These are phyloP conservation scores for Ceyx erithaca DNA, from an alignment of 2,797 vertebrate species.

Conservation along the genomic window DNA sequence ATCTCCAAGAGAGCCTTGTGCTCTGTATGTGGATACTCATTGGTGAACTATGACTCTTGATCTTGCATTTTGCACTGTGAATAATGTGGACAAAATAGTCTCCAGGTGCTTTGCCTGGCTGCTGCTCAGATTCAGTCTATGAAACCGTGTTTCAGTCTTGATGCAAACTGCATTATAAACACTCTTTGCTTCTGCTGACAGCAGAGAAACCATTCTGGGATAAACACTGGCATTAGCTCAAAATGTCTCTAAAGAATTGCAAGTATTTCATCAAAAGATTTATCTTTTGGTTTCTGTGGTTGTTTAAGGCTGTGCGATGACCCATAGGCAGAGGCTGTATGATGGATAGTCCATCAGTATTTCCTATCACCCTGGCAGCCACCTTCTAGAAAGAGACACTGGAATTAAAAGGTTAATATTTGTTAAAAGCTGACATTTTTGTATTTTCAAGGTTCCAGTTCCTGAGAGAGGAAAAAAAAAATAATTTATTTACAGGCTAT, in stretches of 20 bases:
- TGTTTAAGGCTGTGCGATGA: slow-evolving; percentile 63
- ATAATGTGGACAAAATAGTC: slow-evolving; percentile 63
- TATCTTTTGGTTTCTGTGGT: slow-evolving; percentile 53
- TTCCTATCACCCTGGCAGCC: not conserved
- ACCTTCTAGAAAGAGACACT: slow-evolving; percentile 46
- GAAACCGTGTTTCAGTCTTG: not conserved
- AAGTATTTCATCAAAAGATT: slow-evolving; percentile 74
- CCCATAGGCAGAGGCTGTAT: slow-evolving; percentile 25
- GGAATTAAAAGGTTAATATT: slow-evolving; percentile 70
- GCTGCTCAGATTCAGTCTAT: slow-evolving; percentile 37
- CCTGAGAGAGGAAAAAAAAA: not conserved
- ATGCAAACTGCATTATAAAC: slow-evolving; percentile 69
- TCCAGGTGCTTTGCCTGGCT: slow-evolving; percentile 58
- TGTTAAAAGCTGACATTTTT: slow-evolving; percentile 51
- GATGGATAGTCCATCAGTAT: slow-evolving; percentile 53
- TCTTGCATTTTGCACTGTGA: slow-evolving; percentile 40
- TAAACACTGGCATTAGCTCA: slow-evolving; percentile 68
- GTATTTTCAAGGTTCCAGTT: slow-evolving; percentile 21
- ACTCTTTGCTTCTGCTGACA: slow-evolving; percentile 65
- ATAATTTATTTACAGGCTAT: not conserved
- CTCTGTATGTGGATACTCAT: not conserved
- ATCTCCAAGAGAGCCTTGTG: slow-evolving; percentile 28
- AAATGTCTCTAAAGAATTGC: slow-evolving; percentile 69
- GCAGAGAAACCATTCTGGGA: slow-evolving; percentile 60
- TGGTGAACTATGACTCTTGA: slow-evolving; percentile 27